phyloP scores from a whole-genome alignment of 2,797 vertebrate genomes.

The Lepilemur ruficaudatus region DNA sequence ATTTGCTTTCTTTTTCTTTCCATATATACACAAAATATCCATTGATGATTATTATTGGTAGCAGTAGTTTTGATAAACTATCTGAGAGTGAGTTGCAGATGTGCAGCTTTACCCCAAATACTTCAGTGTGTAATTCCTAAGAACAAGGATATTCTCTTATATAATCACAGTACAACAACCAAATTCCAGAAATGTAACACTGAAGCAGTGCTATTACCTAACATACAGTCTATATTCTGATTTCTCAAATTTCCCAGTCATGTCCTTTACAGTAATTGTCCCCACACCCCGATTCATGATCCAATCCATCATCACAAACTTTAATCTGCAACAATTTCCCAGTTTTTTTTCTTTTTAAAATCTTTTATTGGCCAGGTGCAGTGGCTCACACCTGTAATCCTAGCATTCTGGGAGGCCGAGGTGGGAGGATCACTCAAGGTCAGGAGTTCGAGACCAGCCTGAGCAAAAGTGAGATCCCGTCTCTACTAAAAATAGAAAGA shows the following conservation, averaged over 20 bases:
- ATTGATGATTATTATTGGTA: not conserved
- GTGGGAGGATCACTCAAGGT: no score
- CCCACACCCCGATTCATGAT: not conserved
- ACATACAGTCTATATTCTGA: not conserved
- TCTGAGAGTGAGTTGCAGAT: not conserved
- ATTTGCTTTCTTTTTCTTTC: not conserved
- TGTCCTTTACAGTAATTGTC: not conserved
- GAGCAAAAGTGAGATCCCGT: no score
- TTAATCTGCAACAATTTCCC: not conserved
- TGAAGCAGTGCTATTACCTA: not conserved
- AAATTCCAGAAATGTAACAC: not conserved
- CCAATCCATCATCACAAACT: not conserved
- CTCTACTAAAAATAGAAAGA: no score
- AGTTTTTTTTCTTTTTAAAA: not conserved
- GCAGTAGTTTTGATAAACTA: not conserved
- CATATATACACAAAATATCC: not conserved
- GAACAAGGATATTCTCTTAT: not conserved
- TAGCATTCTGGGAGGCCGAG: no score
- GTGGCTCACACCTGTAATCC: no score
- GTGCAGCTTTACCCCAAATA: not conserved
- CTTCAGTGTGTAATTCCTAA: not conserved
- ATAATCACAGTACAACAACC: not conserved
- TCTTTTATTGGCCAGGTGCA: no score
- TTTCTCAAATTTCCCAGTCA: not conserved
- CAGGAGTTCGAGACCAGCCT: no score